Percentiles rank a stretch among this genome's conserved stretches.
phyloP scores from a whole-genome alignment of 1,140 invertebrate species.

The Musca vetustissima region DNA sequence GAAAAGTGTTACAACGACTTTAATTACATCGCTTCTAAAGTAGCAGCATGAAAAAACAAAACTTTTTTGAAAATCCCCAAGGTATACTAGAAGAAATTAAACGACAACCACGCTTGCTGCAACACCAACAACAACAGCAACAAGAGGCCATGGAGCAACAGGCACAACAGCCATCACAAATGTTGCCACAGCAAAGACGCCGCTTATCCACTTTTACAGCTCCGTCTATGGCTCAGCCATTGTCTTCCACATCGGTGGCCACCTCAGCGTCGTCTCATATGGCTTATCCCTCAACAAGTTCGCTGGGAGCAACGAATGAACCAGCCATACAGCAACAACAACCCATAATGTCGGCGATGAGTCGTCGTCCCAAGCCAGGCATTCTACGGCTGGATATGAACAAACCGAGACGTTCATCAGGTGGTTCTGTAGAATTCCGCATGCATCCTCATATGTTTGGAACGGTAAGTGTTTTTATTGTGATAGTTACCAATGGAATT shows the following conservation, averaged over 20 bases:
- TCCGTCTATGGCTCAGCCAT: neutral
- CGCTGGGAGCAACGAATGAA: neutral
- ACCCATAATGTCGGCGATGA: neutral
- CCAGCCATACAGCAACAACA: constrained; percentile 1
- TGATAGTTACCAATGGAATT: neutral
- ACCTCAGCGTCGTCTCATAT: constrained; percentile 27
- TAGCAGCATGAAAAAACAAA: neutral
- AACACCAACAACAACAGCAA: constrained; percentile 10
- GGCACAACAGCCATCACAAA: constrained; percentile 11
- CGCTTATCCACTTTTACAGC: neutral
- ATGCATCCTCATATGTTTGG: constrained; percentile 26
- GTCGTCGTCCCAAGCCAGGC: constrained; percentile 46
- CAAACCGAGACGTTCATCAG: constrained; percentile 58
- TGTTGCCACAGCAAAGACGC: neutral
- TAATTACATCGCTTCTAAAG: too few relatives aligned
- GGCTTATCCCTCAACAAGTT: neutral
- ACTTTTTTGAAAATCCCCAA: constrained; percentile 17
- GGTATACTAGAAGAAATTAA: constrained; percentile 10
- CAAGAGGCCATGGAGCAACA: constrained; percentile 26
- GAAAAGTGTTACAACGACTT: neutral
- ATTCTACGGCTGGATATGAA: constrained; percentile 57
- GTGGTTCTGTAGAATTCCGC: constrained; percentile 58
- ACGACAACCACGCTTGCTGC: constrained; percentile 1
- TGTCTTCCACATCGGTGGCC: neutral
- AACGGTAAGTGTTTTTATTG: constrained; percentile 22